These are phyloP conservation scores for Chaetodon auriga DNA, from an alignment of 2,113 vertebrate species.

Conservation along the genomic window DNA sequence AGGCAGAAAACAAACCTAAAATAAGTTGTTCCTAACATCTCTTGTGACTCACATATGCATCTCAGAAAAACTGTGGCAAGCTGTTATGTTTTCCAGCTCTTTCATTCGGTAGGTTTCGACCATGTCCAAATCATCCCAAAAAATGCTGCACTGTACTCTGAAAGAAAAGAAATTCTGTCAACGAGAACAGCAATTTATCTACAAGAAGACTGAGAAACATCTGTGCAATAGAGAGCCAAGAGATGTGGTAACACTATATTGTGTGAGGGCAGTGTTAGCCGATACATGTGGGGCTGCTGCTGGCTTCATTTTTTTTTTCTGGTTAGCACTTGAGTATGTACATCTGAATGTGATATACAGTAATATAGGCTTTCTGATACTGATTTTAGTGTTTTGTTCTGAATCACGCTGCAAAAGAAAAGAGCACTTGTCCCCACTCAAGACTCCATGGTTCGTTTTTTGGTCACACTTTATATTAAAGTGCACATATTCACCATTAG, in stretches of 20 bases:
- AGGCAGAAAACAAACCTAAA: background rate
- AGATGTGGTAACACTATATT: background rate
- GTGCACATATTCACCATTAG: no score
- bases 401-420: background rate
- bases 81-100: background rate
- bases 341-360: background rate
- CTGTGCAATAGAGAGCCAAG: background rate
- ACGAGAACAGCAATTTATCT: background rate
- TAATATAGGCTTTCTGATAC: background rate
- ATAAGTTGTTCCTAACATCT: background rate
- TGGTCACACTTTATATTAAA: no score
- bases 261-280: background rate
- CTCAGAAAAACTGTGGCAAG: background rate
- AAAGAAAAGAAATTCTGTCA: background rate
- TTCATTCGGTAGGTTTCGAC: background rate
- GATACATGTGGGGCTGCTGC: background rate
- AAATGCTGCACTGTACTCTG: background rate
- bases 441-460: background rate
- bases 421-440: background rate
- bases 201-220: background rate
- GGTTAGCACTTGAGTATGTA: background rate
- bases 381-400: background rate
- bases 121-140: background rate
- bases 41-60: background rate
- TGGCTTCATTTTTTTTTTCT: no score